Conservation (phyloP, 1,140 invertebrate genomes). For the Zelostemma sp. region DNA sequence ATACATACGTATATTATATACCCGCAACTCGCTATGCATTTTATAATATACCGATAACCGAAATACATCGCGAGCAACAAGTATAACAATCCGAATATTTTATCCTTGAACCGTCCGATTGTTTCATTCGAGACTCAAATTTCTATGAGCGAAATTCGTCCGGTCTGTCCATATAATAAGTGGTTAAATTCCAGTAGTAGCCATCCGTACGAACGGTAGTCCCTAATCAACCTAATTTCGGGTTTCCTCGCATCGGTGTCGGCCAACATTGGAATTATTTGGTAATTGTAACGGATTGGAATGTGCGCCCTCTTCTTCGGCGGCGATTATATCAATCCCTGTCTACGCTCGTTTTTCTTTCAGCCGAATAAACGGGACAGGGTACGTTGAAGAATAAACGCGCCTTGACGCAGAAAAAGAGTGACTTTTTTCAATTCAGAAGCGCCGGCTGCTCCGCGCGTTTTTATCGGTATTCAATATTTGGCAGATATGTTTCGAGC, state of each 20-base stretch:
- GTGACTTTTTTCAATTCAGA: too few relatives aligned
- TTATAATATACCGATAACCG: not conserved
- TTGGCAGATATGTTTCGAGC: conserved; percentile 41
- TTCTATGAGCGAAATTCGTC: conserved; percentile 18
- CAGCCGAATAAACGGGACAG: not conserved
- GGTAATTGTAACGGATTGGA: conserved; percentile 69
- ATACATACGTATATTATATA: not conserved
- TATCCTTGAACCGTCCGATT: conserved; percentile 10
- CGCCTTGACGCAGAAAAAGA: too few relatives aligned
- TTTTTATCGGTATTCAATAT: conserved; percentile 54
- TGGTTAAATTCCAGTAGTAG: conserved; percentile 71
- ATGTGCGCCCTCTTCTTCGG: conserved; percentile 56
- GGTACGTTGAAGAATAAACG: too few relatives aligned
- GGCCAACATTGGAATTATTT: conserved; percentile 67
- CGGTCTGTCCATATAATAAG: conserved; percentile 64
- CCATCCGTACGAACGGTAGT: conserved; percentile 69
- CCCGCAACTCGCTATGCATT: too few relatives aligned
- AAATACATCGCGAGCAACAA: conserved; percentile 4
- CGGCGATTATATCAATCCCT: conserved; percentile 22
- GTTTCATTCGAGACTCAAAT: conserved; percentile 15
- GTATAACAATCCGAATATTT: not conserved
- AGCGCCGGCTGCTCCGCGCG: too few relatives aligned
- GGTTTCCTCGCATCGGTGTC: conserved; percentile 61
- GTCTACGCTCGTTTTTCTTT: conserved; percentile 8
- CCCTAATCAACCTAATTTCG: conserved; percentile 71